Evolutionary conservation across 35 echinoderm and acorn worm species (phyloP).

Genomic region (Lytechinus variegatus): DNA sequence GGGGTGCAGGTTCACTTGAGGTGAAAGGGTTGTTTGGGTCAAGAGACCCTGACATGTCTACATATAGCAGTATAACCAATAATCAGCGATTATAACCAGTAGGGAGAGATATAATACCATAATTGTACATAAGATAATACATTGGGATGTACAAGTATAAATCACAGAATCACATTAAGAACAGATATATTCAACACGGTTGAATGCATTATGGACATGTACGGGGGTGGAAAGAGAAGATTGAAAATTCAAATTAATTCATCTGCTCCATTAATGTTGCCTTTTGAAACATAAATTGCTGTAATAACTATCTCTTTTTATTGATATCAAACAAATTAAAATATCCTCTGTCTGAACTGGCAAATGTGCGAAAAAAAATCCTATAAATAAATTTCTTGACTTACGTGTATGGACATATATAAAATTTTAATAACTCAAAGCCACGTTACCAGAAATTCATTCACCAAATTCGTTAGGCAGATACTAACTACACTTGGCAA

Average conservation of each 20-base stretch:
- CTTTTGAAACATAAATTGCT: background rate
- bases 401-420: background rate
- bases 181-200: background rate
- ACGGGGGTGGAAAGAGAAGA: background rate
- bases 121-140: background rate
- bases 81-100: background rate
- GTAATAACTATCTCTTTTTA: too few species aligned
- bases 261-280: background rate
- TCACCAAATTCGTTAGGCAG: background rate
- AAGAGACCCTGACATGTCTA: conserved; percentile 34
- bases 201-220: background rate
- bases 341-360: background rate
- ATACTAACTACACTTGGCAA: background rate
- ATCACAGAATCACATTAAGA: background rate
- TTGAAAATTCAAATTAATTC: background rate
- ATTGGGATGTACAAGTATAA: background rate
- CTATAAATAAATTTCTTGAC: background rate
- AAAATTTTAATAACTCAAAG: background rate
- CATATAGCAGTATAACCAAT: background rate
- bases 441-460: background rate
- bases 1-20: background rate
- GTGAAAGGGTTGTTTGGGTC: conserved; percentile 59
- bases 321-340: background rate
- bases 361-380: too few species aligned
- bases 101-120: background rate